Evolutionary conservation across 2,888 invertebrate species (phyloP), one percentile per base, ranked within the genome.

Genomic region (Apodemia duryi): DNA sequence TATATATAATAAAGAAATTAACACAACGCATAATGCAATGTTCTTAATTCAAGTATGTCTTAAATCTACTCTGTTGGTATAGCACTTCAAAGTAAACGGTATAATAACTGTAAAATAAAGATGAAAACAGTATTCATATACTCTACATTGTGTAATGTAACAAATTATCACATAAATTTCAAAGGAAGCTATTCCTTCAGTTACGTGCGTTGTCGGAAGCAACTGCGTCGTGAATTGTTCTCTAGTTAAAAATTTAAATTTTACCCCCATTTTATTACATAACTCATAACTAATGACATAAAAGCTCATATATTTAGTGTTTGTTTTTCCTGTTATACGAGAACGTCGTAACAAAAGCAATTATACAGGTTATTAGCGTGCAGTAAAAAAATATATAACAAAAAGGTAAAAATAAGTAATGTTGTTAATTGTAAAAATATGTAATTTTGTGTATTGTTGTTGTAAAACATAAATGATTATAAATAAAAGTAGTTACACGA

Each of bases 161-260:
- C 70, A 71, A 70, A 70, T 68, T 65, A 72, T 71, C 68, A 74
- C 72, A 73, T 71, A 74, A 72, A 74, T 73, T 79, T 72, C 69
- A 70, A 71, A 73, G 70, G 70, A 71, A 73, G 73, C 73, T 70
- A 74, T 81, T 78, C 75, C 77, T 75, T 72, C 75, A 80, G 77
- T 79, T 81, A 86, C 84, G 84, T 83, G 80, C 81, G 71, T 75
- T 80, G 85, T 86, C 86, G 79, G 79, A 75, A 82, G 77, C 86
- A 86, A 85, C 83, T 86, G 86, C 75, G 82, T 73, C 79, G 77
- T 84, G 80, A 86, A 81, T 80, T 82, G 85, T 82, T 79, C 78
- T 79, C 78, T 75, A 77, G 77, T 82, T 76, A 73, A 75, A 81
- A 80, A 79, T 77, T 78, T 76, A 80, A 82, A 80, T 79, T 79